Percentiles rank a stretch among this genome's conserved stretches.
phyloP scores from a whole-genome alignment of 2,113 vertebrate genomes.

The Lethenteron reissneri region DNA sequence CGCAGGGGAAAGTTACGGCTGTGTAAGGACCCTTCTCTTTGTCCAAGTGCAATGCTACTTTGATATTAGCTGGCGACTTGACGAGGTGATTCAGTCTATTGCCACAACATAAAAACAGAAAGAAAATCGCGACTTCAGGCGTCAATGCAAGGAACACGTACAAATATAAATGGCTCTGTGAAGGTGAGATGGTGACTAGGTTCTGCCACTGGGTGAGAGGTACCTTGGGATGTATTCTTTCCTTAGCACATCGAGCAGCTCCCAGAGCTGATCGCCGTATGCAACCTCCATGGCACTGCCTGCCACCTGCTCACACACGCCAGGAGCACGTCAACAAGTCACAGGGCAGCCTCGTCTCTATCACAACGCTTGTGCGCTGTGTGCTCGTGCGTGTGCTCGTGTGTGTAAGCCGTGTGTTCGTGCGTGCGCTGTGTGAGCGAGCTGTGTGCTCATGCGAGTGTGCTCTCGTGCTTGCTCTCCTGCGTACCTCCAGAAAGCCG shows the following conservation, averaged over 20 bases:
- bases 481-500: slow-evolving; percentile 63
- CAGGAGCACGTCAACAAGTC: slow-evolving; percentile 6
- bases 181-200: too few species aligned
- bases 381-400: too few species aligned
- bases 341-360: background rate
- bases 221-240: slow-evolving; percentile 52
- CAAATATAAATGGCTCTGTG: too few species aligned
- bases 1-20: too few species aligned
- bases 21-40: too few species aligned
- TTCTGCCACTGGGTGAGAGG: too few species aligned
- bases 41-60: too few species aligned
- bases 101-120: too few species aligned
- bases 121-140: too few species aligned
- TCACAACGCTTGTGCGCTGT: background rate
- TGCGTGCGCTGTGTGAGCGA: background rate
- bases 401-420: background rate
- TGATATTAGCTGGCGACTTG: too few species aligned
- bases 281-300: slow-evolving; percentile 47
- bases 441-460: background rate
- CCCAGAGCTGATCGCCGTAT: slow-evolving; percentile 55
- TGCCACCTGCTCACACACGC: slow-evolving; percentile 29
- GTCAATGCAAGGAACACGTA: too few species aligned
- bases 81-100: too few species aligned
- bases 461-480: background rate
- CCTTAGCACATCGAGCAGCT: slow-evolving; percentile 32